These are phyloP conservation scores for Cartodere bifasciata DNA, from an alignment of 2,888 invertebrate species.

Conservation along the genomic window DNA sequence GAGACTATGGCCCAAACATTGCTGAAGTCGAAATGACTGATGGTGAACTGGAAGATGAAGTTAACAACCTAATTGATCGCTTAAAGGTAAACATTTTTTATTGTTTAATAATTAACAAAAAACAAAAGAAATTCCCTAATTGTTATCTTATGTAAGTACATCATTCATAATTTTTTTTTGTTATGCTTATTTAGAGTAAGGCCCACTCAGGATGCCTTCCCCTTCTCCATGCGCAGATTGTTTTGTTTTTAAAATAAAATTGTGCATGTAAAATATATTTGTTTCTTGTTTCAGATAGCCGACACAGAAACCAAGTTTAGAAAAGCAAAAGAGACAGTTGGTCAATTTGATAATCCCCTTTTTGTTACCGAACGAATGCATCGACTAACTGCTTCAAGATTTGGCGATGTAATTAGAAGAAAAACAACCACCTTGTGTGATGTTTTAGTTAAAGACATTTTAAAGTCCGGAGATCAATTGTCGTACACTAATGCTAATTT, in stretches of 20 bases:
- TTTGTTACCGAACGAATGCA: slow-evolving; percentile 6
- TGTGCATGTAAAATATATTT: too few species aligned
- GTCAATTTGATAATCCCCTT: slow-evolving; percentile 11
- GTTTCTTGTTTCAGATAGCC: too few species aligned
- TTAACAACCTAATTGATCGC: not conserved
- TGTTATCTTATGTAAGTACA: too few species aligned
- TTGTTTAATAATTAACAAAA: not conserved
- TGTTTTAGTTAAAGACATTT: slow-evolving; percentile 5
- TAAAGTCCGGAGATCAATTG: not conserved
- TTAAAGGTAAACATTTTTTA: not conserved
- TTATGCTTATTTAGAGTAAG: too few species aligned
- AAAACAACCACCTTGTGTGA: slow-evolving; percentile 8
- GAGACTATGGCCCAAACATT: slow-evolving; percentile 1
- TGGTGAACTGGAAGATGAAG: slow-evolving; percentile 1
- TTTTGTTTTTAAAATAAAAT: too few species aligned
- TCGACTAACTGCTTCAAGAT: slow-evolving; percentile 11
- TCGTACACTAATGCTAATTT: slow-evolving; percentile 4
- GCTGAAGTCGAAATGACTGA: not conserved
- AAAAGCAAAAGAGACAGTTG: slow-evolving; percentile 8
- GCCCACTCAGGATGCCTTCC: too few species aligned
- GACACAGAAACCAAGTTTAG: too few species aligned
- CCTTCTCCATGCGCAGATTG: too few species aligned
- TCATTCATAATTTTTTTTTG: too few species aligned
- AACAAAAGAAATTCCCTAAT: too few species aligned
- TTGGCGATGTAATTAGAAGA: slow-evolving; percentile 11